phyloP scores from a whole-genome alignment of 1,140 invertebrate species.

The Rhyacophila brunnea region DNA sequence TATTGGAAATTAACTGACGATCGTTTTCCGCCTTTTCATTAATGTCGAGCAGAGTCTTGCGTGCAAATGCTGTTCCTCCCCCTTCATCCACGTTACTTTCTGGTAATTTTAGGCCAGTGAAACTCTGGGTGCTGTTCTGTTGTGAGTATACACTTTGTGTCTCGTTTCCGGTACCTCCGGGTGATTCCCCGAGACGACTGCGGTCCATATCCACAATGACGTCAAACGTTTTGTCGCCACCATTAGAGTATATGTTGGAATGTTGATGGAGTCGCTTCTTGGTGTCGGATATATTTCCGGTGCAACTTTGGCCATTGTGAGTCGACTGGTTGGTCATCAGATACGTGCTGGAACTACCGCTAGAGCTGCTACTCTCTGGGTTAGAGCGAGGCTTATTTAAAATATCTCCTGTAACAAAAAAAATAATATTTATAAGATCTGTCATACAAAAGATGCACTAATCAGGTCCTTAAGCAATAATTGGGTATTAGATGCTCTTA shows the following conservation, averaged over 20 bases:
- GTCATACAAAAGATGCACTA: no score
- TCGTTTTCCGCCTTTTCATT: neutral
- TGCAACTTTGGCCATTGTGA: conserved; percentile 44
- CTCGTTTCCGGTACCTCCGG: conserved; percentile 2
- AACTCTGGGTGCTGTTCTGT: conserved; percentile 6
- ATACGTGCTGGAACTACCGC: conserved; percentile 44
- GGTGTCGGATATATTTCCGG: conserved; percentile 41
- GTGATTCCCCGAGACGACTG: neutral
- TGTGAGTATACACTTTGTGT: neutral
- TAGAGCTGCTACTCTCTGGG: conserved; percentile 45
- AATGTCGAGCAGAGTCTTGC: no score
- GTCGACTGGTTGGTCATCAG: conserved; percentile 47
- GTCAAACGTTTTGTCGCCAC: neutral
- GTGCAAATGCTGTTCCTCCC: neutral
- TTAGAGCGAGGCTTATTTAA: conserved; percentile 51
- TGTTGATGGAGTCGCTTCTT: conserved; percentile 46
- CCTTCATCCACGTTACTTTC: conserved; percentile 16
- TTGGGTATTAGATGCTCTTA: no score
- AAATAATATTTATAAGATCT: neutral
- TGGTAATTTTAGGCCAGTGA: conserved; percentile 4
- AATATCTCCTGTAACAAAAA: conserved; percentile 52
- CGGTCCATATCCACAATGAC: conserved; percentile 13
- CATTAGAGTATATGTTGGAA: conserved; percentile 24
- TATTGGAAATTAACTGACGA: neutral
- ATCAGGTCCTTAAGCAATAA: no score